phyloP scores from a whole-genome alignment of 2,797 vertebrate genomes.

The Phoxinus dragarum region DNA sequence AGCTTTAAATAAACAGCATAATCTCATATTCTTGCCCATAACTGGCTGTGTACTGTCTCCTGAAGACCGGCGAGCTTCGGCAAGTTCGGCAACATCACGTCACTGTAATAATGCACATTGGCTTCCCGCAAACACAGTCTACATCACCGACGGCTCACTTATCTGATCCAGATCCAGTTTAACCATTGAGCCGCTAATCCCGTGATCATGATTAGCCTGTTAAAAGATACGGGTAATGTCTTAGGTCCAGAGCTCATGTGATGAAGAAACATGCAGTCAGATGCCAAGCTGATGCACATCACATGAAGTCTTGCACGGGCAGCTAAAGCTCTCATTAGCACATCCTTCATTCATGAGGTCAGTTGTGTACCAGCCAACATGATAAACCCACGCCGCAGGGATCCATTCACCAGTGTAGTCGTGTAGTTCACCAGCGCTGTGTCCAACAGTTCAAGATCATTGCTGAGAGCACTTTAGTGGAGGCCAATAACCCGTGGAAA shows the following conservation, averaged over 20 bases:
- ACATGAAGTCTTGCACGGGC: neutral
- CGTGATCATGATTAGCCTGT: constrained; percentile 42
- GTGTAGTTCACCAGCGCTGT: neutral
- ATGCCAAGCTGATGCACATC: neutral
- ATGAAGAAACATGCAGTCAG: neutral
- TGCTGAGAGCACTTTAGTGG: neutral
- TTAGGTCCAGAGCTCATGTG: neutral
- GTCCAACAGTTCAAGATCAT: constrained; percentile 13
- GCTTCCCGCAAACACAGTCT: neutral
- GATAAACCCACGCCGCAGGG: constrained; percentile 1
- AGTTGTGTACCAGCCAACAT: neutral
- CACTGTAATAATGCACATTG: neutral
- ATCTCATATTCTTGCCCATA: neutral
- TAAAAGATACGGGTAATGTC: constrained; percentile 42
- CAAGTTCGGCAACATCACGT: neutral
- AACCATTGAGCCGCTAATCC: constrained; percentile 33
- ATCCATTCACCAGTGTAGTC: neutral
- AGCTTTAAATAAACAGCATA: neutral
- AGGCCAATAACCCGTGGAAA: neutral
- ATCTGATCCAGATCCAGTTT: neutral
- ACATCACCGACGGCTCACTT: neutral
- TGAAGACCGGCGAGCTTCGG: no score
- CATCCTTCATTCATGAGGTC: neutral
- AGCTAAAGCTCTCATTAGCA: constrained; percentile 22
- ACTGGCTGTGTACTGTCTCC: neutral